These are phyloP conservation scores for Enteromius afrohamiltoni DNA, from an alignment of 2,797 vertebrate species.

Conservation along the genomic window DNA sequence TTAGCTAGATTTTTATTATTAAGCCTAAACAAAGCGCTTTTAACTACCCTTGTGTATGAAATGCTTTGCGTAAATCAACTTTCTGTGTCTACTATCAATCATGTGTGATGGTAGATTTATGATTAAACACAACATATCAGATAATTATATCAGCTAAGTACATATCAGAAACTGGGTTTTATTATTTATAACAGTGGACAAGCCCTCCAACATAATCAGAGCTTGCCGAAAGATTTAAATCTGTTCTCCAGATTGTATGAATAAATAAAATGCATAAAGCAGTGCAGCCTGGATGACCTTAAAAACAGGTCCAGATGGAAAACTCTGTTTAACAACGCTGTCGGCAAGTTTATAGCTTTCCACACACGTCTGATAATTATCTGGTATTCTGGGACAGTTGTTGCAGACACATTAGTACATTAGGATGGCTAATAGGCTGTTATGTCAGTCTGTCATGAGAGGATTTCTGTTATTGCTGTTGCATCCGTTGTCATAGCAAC, in stretches of 20 bases:
- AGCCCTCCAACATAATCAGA: neutral
- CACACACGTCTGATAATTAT: neutral
- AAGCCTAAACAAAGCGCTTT: neutral
- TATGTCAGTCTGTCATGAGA: conserved; percentile 35
- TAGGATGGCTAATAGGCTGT: conserved; percentile 7
- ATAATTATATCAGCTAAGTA: neutral
- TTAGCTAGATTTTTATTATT: neutral
- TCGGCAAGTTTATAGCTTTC: neutral
- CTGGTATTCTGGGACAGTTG: neutral
- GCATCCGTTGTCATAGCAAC: conserved; percentile 31
- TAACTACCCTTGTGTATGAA: neutral
- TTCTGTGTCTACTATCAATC: neutral
- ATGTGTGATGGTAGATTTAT: neutral
- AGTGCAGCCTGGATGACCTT: neutral
- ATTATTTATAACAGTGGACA: neutral
- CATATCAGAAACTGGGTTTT: neutral
- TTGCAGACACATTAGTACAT: neutral
- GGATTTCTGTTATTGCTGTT: conserved; percentile 43
- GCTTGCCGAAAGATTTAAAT: neutral
- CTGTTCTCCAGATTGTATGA: neutral
- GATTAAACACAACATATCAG: neutral
- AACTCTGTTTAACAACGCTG: neutral
- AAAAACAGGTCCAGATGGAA: neutral
- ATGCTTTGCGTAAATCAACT: neutral
- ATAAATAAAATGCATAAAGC: neutral